Evolutionary conservation across 92 coral and sea anemone species (phyloP).

Genomic region (Diadumene lineata): DNA sequence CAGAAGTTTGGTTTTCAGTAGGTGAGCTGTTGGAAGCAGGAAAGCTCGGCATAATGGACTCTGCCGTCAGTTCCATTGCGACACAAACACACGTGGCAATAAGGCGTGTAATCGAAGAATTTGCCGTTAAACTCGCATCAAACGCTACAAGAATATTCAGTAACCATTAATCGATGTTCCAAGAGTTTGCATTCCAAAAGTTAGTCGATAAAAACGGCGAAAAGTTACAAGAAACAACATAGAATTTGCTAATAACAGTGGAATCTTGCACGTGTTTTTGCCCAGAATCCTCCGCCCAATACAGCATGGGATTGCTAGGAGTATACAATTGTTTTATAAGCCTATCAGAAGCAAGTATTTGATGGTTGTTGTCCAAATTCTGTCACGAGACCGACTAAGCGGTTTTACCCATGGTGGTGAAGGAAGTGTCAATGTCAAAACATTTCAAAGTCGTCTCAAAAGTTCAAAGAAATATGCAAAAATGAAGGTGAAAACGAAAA

Average conservation of each 20-base stretch:
- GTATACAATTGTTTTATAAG: constrained; percentile 41
- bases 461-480: neutral
- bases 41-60: constrained; percentile 3
- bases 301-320: constrained; percentile 23
- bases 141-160: neutral
- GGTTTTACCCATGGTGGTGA: constrained; percentile 10
- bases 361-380: no score
- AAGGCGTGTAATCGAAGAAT: constrained; percentile 13
- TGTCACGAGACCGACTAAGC: constrained; percentile 41
- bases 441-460: neutral
- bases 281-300: constrained; percentile 97
- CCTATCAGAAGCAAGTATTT: constrained; percentile 40
- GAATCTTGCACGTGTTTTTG: constrained; percentile 80
- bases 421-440: neutral
- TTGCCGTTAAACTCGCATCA: neutral
- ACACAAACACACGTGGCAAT: constrained; percentile 26
- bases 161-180: neutral
- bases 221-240: constrained; percentile 15
- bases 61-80: constrained; percentile 11
- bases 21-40: constrained; percentile 9
- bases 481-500: constrained; percentile 58
- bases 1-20: constrained; percentile 19
- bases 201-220: neutral
- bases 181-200: constrained; percentile 2
- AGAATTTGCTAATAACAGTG: constrained; percentile 22